These are phyloP conservation scores for Morelia viridis DNA, from an alignment of 2,797 vertebrate species.

Conservation along the genomic window DNA sequence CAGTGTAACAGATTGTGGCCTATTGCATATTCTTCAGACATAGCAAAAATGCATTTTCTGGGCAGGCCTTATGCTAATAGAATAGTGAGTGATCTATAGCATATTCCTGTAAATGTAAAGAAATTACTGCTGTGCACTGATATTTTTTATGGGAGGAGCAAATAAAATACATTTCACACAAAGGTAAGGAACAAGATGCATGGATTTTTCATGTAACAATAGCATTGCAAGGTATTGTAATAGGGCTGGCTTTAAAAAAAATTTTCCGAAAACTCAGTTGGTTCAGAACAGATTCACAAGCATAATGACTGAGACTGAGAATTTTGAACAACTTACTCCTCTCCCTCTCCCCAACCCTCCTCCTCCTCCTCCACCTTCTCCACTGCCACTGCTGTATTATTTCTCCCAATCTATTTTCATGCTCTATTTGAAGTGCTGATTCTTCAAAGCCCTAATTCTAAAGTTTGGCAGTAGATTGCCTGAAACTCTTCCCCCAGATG, in stretches of 20 bases:
- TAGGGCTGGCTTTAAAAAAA: background rate
- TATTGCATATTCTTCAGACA: conserved; percentile 21
- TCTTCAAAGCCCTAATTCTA: background rate
- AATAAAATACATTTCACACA: conserved; percentile 30
- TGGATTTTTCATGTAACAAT: conserved; percentile 44
- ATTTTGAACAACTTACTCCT: background rate
- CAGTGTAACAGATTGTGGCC: conserved; percentile 55
- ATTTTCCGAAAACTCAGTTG: background rate
- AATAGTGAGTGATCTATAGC: conserved; percentile 47
- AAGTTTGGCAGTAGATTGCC: background rate
- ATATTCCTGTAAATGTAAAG: background rate
- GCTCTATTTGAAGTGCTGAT: background rate
- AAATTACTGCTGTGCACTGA: conserved; percentile 31
- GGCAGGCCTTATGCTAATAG: conserved; percentile 44
- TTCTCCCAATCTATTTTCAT: background rate
- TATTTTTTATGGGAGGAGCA: conserved; percentile 29
- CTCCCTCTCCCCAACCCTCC: background rate
- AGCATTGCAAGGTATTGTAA: background rate
- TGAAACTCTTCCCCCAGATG: background rate
- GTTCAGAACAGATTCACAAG: background rate
- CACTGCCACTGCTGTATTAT: background rate
- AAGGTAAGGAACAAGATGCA: conserved; percentile 49
- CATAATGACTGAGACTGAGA: background rate
- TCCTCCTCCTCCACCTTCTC: background rate
- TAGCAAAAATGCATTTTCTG: conserved; percentile 30